Evolutionary conservation across 2,113 vertebrate species (phyloP), one percentile per base, ranked within the genome.

Genomic region (Hyperopisus bebe): DNA sequence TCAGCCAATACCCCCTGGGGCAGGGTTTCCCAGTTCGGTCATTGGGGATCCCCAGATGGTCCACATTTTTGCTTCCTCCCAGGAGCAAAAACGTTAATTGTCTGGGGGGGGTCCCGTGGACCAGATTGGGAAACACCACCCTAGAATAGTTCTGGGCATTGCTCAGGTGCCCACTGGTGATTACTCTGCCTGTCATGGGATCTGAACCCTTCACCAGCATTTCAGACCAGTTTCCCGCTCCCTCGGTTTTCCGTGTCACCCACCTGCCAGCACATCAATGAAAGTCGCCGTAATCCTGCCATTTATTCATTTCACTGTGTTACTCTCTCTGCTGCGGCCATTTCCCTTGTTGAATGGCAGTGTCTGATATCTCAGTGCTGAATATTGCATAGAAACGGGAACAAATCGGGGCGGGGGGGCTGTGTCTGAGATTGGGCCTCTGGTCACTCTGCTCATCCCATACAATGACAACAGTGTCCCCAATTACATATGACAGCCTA

Each of bases 401-500:
- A 82, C 39, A 66, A 42, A 47, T 21, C 44, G 5, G 88, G 88
- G 27, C 0, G 27, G 31, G 31, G 31, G 31, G 66, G 27, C 13
- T 15, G 27, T 17, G 31, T 35, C 70, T 74, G 70, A 77, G 70
- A 15, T 39, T 88, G 42, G 42, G 2, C 35, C 74, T 42, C 46
- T 86, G 83, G 21, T 48, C 83, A 84, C 46, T 77, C 47, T 24
- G 87, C 66, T 9, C 15, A 27, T 62, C 62, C 9, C 15, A 2
- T 11, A 27, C 21, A 44, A 24, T 66, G 48, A n/a, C 70, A 35
- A 53, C 27, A 55, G 17, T 35, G 74, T 47, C 21, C 50, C 27
- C 46, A 39, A 53, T 89, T 89, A 55, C 77, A 89, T 53, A 44
- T 55, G 88, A 83, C 88, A 89, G 48, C 21, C 17, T 82, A 89